Base-by-base conservation (phyloP, 2,797 vertebrate genomes). In the Tolypeutes matacus region DNA sequence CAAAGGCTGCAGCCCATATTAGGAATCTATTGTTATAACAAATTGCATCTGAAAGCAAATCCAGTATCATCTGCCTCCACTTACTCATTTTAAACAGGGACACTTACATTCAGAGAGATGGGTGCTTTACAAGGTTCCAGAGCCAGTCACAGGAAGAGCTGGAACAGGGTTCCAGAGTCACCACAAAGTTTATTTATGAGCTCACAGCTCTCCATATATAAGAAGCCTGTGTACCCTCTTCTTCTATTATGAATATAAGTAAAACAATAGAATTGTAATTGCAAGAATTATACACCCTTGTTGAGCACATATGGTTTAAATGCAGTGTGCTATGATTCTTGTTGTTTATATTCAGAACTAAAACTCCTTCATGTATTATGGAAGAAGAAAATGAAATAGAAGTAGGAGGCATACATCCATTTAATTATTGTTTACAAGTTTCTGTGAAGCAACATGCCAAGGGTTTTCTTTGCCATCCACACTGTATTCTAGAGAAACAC, bases 381-480 rank as follows among this genome's bases (percentile, higher is more conserved):
- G 95, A 93, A 94, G 91, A 92, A 96, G 65, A 64, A 95, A 95
- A 93, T 89, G 88, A 83, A 93, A 94, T 27, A 94, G 92, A 96
- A 97, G n/a, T 49, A 76, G 82, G 60, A 89, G 65, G 75, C 83
- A 65, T 34, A 49, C 17, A 64, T 85, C 89, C 89, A 81, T 60
- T 92, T 96, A 97, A 97, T 93, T 92, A 88, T 60, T 95, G 92
- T 96, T 96, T 96, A 92, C 87, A 88, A 85, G 64, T 23, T 75
- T 86, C 82, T 27, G 65, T 20, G 49, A 95, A 92, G 80, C 58
- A 46, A 17, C 64, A 31, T 39, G 77, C 95, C 95, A 88, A 90
- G 46, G 29, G 46, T 81, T 73, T 82, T 56, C 65, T 83, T 76
- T 64, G 69, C 81, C 39, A 62, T 90, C 67, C 80, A 94, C 70